Base-by-base conservation (phyloP, 2,797 vertebrate species). In the Synaphobranchus kaupii region DNA sequence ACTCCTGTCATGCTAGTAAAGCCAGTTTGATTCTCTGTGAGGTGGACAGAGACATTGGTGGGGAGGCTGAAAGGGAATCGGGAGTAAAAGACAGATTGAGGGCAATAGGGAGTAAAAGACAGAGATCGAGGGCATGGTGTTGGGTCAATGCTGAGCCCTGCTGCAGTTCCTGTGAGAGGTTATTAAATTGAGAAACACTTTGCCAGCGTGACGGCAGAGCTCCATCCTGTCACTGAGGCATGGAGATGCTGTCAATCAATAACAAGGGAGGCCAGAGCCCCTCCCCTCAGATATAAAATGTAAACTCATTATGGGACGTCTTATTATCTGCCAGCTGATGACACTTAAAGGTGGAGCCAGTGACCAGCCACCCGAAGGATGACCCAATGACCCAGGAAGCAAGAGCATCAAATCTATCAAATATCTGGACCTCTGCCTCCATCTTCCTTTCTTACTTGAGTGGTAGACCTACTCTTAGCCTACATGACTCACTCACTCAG, bases 181-280 rank as follows among this genome's bases (percentile, higher is more conserved):
- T 44, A 76, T 76, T 76, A 76, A 76, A 76, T 39, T 31, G 31
- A 76, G 71, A 4, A 66, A 58, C 73, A 28, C 82, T 83, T 68
- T 71, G 84, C 83, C 83, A 50, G 50, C 68, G 50, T 44, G 71
- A 50, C 25, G 28, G 89, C 85, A 31, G 56, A 89, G 84, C 88
- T 89, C 87, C 34, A 50, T 66, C 68, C 80, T 78, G 83, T 90
- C 89, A 91, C 91, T 93, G 68, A 92, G 60, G 80, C 15, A 13
- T 87, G 76, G 80, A 25, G 73, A 84, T 83, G 73, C 85, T 89
- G 66, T 10, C n/a, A 28, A 71, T 71, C 66, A 71, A 31, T 20
- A 71, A 31, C n/a, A 0, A 2, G 12, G 8, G 66, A 58, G 68
- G 83, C 39, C 52, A n/a, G 63, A 3, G 66, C 80, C n/a, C 66